Evolutionary conservation across 2,888 invertebrate genomes (phyloP).

Genomic region (Maniola hyperantus): DNA sequence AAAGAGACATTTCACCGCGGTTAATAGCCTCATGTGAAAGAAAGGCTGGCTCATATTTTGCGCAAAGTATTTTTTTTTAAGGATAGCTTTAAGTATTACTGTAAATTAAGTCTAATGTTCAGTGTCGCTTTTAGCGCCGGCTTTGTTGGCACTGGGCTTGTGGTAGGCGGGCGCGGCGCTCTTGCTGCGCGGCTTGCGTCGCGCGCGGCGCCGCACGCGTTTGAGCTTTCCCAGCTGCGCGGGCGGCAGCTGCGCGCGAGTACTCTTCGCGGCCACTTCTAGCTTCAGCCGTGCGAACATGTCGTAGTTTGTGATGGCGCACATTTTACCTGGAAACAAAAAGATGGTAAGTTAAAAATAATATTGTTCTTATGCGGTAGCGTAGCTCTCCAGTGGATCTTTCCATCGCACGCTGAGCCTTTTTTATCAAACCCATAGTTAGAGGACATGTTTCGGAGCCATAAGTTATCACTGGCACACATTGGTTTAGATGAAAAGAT

Average conservation of each 20-base stretch:
- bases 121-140: slow-evolving; percentile 74
- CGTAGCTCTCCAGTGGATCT: too few species aligned
- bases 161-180: slow-evolving; percentile 67
- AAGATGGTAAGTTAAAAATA: not conserved
- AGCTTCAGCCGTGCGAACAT: slow-evolving; percentile 76
- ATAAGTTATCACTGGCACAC: too few species aligned
- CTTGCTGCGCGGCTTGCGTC: slow-evolving; percentile 69
- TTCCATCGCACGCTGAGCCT: too few species aligned
- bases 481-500: too few species aligned
- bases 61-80: too few species aligned
- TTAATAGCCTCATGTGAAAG: too few species aligned
- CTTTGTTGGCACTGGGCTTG: slow-evolving; percentile 57
- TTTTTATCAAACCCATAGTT: too few species aligned
- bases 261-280: slow-evolving; percentile 68
- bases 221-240: slow-evolving; percentile 59
- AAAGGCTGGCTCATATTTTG: too few species aligned
- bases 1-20: too few species aligned
- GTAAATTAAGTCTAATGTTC: slow-evolving; percentile 54
- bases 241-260: slow-evolving; percentile 54
- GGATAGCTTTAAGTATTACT: too few species aligned
- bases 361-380: not conserved
- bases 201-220: slow-evolving; percentile 58
- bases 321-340: slow-evolving; percentile 69
- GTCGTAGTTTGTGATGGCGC: slow-evolving; percentile 76
- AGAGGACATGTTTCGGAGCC: too few species aligned